These are phyloP conservation scores for Drosophila planitibia DNA, from an alignment of 2,888 invertebrate species.

Conservation along the genomic window DNA sequence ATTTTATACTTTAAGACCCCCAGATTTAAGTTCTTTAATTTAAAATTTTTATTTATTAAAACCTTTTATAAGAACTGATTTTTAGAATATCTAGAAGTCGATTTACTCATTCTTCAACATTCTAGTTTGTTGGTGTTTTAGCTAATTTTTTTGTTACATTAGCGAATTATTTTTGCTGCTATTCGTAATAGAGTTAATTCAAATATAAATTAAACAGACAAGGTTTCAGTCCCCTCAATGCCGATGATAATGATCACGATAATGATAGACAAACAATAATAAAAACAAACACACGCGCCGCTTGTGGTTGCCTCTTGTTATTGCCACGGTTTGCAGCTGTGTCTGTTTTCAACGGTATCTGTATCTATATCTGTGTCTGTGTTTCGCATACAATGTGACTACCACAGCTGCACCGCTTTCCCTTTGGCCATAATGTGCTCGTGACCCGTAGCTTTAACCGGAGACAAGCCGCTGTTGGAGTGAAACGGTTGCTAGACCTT, in stretches of 20 bases:
- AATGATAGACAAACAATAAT: slow-evolving; percentile 52
- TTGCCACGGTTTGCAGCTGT: slow-evolving; percentile 7
- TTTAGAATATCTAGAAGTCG: slow-evolving; percentile 6
- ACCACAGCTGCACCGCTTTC: slow-evolving; percentile 23
- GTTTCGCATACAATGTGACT: neutral
- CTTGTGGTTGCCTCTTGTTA: slow-evolving; percentile 43
- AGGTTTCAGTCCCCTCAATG: slow-evolving; percentile 10
- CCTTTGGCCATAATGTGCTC: slow-evolving; percentile 1
- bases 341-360: slow-evolving; percentile 4
- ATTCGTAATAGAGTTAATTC: slow-evolving; percentile 46
- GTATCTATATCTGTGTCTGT: neutral
- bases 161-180: slow-evolving; percentile 64
- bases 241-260: slow-evolving; percentile 12
- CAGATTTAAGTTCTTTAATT: neutral
- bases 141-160: slow-evolving; percentile 62
- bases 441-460: slow-evolving; percentile 20
- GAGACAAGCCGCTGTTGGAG: neutral
- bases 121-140: slow-evolving; percentile 30
- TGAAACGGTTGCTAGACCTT: neutral
- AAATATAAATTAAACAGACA: slow-evolving; percentile 59
- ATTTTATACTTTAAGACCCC: neutral
- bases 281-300: slow-evolving; percentile 63
- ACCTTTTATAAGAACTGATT: neutral
- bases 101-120: neutral
- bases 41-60: neutral